phyloP scores from a whole-genome alignment of 2,113 vertebrate species.

The Anguilla japonica region DNA sequence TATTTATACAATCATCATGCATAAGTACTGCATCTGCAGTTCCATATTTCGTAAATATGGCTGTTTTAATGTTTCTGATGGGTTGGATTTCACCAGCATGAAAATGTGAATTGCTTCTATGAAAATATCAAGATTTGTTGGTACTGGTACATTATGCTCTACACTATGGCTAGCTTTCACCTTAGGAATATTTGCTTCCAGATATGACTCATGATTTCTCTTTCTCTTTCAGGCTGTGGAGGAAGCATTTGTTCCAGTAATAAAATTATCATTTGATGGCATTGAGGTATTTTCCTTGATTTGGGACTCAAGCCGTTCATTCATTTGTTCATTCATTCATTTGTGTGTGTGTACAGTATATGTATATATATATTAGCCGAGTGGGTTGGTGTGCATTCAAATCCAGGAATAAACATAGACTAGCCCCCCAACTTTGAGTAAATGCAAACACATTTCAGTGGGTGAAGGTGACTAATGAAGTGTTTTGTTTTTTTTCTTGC shows the following conservation, averaged over 20 bases:
- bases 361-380: no score
- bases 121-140: neutral
- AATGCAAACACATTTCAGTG: no score
- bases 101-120: neutral
- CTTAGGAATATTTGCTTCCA: neutral
- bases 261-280: constrained; percentile 86
- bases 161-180: neutral
- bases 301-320: neutral
- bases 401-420: no score
- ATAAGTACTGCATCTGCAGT: neutral
- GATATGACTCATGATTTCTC: neutral
- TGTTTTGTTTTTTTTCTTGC: no score
- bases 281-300: constrained; percentile 77
- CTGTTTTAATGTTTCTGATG: neutral
- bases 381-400: no score
- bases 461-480: no score
- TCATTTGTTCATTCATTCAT: no score
- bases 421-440: no score
- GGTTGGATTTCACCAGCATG: neutral
- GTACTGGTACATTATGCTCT: neutral
- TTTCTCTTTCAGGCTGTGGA: constrained; percentile 75
- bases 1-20: neutral
- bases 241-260: constrained; percentile 88
- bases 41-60: neutral
- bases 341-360: no score